These are phyloP conservation scores for Tuberolachnus salignus DNA, from an alignment of 2,888 invertebrate species.

Conservation along the genomic window DNA sequence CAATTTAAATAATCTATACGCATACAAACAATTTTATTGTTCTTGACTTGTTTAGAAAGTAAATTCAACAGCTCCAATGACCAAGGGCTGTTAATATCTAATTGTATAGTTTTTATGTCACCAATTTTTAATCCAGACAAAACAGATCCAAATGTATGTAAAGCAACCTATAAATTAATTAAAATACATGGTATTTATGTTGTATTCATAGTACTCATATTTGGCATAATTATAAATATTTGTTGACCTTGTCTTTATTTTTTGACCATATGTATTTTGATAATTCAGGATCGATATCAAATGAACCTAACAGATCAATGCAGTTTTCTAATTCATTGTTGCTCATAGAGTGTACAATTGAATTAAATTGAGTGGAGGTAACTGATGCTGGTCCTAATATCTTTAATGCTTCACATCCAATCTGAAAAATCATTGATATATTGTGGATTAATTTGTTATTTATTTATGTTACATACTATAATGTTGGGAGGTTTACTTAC, in stretches of 20 bases:
- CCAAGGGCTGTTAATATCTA: constrained; percentile 40
- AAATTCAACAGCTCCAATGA: constrained; percentile 43
- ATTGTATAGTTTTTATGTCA: constrained; percentile 25
- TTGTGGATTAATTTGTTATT: neutral
- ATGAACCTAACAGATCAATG: constrained; percentile 44
- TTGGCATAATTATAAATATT: neutral
- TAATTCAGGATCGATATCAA: constrained; percentile 25
- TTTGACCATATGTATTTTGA: constrained; percentile 28
- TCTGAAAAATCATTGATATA: constrained; percentile 10
- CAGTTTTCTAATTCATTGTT: constrained; percentile 30
- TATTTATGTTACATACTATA: neutral
- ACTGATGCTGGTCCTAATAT: constrained; percentile 39
- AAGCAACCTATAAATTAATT: constrained; percentile 22
- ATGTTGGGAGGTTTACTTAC: neutral
- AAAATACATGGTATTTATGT: too few relatives aligned
- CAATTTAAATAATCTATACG: neutral
- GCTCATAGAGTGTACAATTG: constrained; percentile 35
- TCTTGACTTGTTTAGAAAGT: constrained; percentile 15
- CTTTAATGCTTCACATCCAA: constrained; percentile 41
- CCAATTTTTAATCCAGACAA: constrained; percentile 33
- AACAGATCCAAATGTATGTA: constrained; percentile 48
- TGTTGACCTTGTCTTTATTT: constrained; percentile 34
- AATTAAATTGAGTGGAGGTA: constrained; percentile 10
- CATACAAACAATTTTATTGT: constrained; percentile 27
- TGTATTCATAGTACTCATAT: too few relatives aligned